These are phyloP conservation scores for Enteromius afrohamiltoni DNA, from an alignment of 2,797 vertebrate genomes.

Conservation along the genomic window DNA sequence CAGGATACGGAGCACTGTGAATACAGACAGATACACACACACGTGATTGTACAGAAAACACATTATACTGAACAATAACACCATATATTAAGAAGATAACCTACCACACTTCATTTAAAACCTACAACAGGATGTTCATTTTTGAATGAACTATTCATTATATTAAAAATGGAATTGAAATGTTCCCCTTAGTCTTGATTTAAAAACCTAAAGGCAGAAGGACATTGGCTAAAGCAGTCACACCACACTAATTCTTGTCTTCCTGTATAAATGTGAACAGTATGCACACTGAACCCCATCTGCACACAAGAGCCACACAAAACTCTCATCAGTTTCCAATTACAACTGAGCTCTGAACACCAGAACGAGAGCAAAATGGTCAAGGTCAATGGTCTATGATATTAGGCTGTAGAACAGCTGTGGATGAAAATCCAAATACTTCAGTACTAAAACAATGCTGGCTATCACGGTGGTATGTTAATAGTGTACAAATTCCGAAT, in stretches of 20 bases:
- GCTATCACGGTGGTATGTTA: neutral
- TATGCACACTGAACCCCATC: slow-evolving; percentile 63
- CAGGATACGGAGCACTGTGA: slow-evolving; percentile 93
- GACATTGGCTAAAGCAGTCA: slow-evolving; percentile 39
- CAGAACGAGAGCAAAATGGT: slow-evolving; percentile 13
- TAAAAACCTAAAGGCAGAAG: slow-evolving; percentile 8
- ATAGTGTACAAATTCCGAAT: neutral
- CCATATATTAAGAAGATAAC: neutral
- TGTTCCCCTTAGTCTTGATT: slow-evolving; percentile 4
- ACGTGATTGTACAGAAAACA: slow-evolving; percentile 28
- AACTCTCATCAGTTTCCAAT: slow-evolving; percentile 32
- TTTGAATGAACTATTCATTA: neutral
- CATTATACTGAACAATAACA: neutral
- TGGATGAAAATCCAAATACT: slow-evolving; percentile 23
- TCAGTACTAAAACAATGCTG: slow-evolving; percentile 1
- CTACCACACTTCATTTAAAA: neutral
- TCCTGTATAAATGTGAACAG: slow-evolving; percentile 53
- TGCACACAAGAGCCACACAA: slow-evolving; percentile 5
- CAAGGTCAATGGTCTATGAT: slow-evolving; percentile 2
- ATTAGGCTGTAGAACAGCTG: slow-evolving; percentile 29
- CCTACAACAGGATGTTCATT: neutral
- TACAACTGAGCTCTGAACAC: slow-evolving; percentile 24
- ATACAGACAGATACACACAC: slow-evolving; percentile 45
- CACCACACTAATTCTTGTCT: slow-evolving; percentile 62
- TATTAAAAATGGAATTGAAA: neutral